A percentile compares a stretch with the other conserved stretches of the same genome.
Conservation (phyloP, 2,888 invertebrate genomes). For the Listrodromus nycthemerus region DNA sequence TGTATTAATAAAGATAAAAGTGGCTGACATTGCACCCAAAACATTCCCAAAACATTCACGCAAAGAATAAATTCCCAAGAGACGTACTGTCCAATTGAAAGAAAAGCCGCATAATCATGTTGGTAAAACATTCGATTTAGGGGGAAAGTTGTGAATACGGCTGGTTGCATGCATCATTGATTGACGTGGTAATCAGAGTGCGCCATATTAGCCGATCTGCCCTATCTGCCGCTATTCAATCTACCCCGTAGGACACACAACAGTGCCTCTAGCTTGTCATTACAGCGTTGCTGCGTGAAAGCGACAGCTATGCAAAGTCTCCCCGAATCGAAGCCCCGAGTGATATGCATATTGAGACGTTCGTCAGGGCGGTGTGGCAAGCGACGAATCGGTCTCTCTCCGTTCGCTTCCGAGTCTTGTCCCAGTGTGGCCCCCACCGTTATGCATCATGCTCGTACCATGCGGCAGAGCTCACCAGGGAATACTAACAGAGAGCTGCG, state of each 20-base stretch:
- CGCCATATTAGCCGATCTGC: neutral
- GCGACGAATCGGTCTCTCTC: slow-evolving; percentile 30
- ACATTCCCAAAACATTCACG: neutral
- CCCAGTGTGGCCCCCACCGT: slow-evolving; percentile 44
- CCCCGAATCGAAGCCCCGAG: slow-evolving; percentile 21
- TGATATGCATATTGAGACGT: slow-evolving; percentile 69
- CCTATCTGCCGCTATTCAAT: neutral
- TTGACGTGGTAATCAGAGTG: neutral
- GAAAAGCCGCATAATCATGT: neutral
- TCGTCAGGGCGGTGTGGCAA: slow-evolving; percentile 61
- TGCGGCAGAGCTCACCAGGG: slow-evolving; percentile 30
- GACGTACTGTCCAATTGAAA: neutral
- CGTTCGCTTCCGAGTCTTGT: slow-evolving; percentile 70
- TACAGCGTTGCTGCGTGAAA: slow-evolving; percentile 17
- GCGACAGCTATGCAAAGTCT: slow-evolving; percentile 53
- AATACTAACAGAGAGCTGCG: slow-evolving; percentile 53
- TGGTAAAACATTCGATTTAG: neutral
- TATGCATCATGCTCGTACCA: slow-evolving; percentile 9
- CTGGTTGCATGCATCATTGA: neutral
- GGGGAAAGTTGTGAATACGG: neutral
- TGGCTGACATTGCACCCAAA: neutral
- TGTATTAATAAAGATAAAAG: no score
- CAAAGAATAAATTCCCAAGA: neutral
- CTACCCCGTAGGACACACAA: neutral
- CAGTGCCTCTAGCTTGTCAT: neutral